These are phyloP conservation scores for Percopsis transmontana DNA, from an alignment of 2,113 vertebrate species.

Conservation along the genomic window DNA sequence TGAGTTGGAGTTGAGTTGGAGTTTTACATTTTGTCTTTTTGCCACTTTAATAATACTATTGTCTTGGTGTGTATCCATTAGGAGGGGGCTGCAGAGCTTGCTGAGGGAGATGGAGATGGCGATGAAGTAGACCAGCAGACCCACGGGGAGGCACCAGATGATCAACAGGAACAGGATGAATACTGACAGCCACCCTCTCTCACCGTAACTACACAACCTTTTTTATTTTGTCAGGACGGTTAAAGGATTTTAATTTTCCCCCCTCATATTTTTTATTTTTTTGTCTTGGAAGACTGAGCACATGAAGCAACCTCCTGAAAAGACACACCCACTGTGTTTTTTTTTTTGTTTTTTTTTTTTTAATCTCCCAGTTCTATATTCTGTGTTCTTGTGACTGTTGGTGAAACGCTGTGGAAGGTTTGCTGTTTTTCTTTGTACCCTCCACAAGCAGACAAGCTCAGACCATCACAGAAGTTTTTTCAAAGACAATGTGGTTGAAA, in stretches of 20 bases:
- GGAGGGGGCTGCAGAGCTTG: constrained; percentile 88
- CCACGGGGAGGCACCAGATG: constrained; percentile 83
- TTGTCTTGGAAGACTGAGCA: constrained; percentile 84
- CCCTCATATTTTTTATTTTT: constrained; percentile 59
- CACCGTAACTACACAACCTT: constrained; percentile 68
- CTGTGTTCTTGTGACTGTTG: constrained; percentile 83
- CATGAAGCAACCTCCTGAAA: constrained; percentile 83
- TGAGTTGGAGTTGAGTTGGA: too few relatives aligned
- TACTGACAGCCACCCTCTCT: constrained; percentile 83
- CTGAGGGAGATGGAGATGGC: constrained; percentile 77
- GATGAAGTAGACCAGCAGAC: constrained; percentile 86
- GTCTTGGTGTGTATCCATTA: constrained; percentile 52
- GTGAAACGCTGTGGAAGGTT: constrained; percentile 81
- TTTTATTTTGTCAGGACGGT: constrained; percentile 86
- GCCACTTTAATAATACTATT: neutral
- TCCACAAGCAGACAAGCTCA: constrained; percentile 79
- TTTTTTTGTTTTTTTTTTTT: constrained; percentile 44
- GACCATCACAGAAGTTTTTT: constrained; percentile 77
- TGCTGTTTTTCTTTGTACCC: constrained; percentile 53
- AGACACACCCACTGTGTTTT: constrained; percentile 68
- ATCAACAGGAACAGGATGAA: constrained; percentile 95
- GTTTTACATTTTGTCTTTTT: too few relatives aligned
- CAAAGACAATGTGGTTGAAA: constrained; percentile 73
- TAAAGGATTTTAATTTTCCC: constrained; percentile 64
- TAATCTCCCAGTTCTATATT: constrained; percentile 58